Evolutionary conservation across 2,797 vertebrate genomes (phyloP), one percentile per base, ranked within the genome.

Genomic region (Rousettus madagascariensis): DNA sequence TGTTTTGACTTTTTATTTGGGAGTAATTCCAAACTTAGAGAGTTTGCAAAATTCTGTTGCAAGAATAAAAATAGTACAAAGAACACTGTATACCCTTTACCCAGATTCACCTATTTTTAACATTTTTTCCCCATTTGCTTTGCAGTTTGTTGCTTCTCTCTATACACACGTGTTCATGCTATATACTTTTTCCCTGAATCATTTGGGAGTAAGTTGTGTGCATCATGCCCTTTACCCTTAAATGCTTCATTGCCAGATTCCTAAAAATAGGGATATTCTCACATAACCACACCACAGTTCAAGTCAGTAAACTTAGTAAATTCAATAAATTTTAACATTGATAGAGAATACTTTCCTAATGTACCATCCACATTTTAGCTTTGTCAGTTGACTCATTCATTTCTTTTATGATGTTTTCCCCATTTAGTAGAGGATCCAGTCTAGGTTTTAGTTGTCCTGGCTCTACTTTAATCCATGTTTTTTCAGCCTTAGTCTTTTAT

Each of bases 401-500:
- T 71, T 91, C 30, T 95, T 80, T 69, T 75, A 63, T 90, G 86
- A 63, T 26, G 57, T 80, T 89, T 86, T 49, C 24, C 41, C 5
- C 66, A 33, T 49, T 94, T 94, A 65, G 36, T 74, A 33, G 38
- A 59, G 28, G 24, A 86, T 86, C 33, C 26, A 75, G 6, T 90
- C 43, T 69, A 74, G 24, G 38, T 71, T 61, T 66, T 77, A 66
- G 71, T 86, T 93, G 12, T 87, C n/a, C 53, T 66, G 49, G 41
- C 57, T 95, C 6, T 89, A 3, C 28, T 89, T 86, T 89, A 75
- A 92, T 15, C 28, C 77, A 51, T 61, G 51, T 77, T 86, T 95
- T 89, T 89, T 85, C 85, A 89, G 53, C 79, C 38, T 94, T 94
- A 89, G 53, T 75, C 66, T 91, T 87, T 75, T 91, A 91, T 66